These are phyloP conservation scores for Halisarca cf. caerulea DNA, from an alignment of 37 sponge, comb jelly and placozoan genomes.

Conservation along the genomic window DNA sequence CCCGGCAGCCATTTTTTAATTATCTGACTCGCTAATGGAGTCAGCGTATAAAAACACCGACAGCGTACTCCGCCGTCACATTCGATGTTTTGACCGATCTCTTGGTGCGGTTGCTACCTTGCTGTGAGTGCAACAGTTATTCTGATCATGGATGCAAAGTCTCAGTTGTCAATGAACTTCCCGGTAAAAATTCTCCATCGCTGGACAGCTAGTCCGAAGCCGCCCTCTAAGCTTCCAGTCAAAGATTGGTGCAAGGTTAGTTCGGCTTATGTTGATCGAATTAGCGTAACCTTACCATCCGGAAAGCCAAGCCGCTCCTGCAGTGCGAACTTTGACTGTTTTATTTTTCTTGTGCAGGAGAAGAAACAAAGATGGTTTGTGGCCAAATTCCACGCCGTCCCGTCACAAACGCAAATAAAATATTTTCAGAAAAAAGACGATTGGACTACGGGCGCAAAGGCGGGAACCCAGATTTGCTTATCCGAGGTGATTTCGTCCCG, in stretches of 20 bases:
- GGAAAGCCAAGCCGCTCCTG: too few relatives aligned
- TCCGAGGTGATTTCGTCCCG: constrained; percentile 2
- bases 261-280: too few relatives aligned
- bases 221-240: constrained; percentile 1
- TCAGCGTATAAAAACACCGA: too few relatives aligned
- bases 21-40: too few relatives aligned
- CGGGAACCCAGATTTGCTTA: constrained; percentile 3
- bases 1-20: too few relatives aligned
- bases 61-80: too few relatives aligned
- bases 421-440: constrained; percentile 23
- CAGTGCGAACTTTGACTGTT: too few relatives aligned
- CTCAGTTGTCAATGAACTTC: background rate
- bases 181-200: constrained; percentile 12
- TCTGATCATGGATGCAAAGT: too few relatives aligned
- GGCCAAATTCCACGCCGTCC: background rate
- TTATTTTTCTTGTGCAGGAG: background rate
- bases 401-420: background rate
- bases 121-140: too few relatives aligned
- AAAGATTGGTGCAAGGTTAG: constrained; percentile 34
- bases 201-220: constrained; percentile 1
- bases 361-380: constrained; percentile 24
- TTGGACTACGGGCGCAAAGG: background rate
- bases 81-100: too few relatives aligned
- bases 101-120: too few relatives aligned
- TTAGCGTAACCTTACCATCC: too few relatives aligned